Conservation (phyloP, 2,797 vertebrate genomes). For the Oophaga sylvatica region DNA sequence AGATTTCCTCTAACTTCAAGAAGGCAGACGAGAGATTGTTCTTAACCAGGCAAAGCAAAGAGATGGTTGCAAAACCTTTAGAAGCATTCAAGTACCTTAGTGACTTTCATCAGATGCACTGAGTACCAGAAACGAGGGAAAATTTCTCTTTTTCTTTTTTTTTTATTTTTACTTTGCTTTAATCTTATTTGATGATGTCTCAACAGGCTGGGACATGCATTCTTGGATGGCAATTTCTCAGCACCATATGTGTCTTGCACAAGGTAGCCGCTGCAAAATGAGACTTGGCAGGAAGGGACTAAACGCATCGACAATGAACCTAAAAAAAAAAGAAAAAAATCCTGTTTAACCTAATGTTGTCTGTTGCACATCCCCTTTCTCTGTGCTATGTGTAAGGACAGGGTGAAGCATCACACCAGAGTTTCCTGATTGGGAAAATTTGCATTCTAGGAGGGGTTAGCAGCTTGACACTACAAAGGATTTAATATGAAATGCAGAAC, state of each 20-base stretch:
- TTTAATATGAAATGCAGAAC: slow-evolving; percentile 29
- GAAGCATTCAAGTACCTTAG: slow-evolving; percentile 79
- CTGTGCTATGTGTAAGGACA: slow-evolving; percentile 37
- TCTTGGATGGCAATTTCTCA: slow-evolving; percentile 96
- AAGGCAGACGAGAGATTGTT: slow-evolving; percentile 72
- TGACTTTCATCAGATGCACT: slow-evolving; percentile 82
- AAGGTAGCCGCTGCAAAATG: slow-evolving; percentile 87
- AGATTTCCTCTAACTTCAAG: slow-evolving; percentile 70
- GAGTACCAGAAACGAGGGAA: slow-evolving; percentile 76
- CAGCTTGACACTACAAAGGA: slow-evolving; percentile 2
- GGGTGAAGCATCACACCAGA: background rate
- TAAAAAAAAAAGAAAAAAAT: slow-evolving; percentile 72
- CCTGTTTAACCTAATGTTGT: slow-evolving; percentile 84
- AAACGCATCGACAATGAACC: slow-evolving; percentile 82
- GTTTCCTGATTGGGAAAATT: slow-evolving; percentile 10
- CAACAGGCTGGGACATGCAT: slow-evolving; percentile 98
- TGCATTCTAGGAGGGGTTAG: background rate
- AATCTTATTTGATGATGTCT: slow-evolving; percentile 99
- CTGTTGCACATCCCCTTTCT: slow-evolving; percentile 70
- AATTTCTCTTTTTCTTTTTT: slow-evolving; percentile 90
- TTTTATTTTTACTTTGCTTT: slow-evolving; percentile 91
- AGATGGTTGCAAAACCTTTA: slow-evolving; percentile 79
- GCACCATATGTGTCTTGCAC: slow-evolving; percentile 97
- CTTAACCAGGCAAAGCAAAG: slow-evolving; percentile 79
- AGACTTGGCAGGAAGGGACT: slow-evolving; percentile 89